phyloP scores from a whole-genome alignment of 1,140 invertebrate genomes.

The Zaprionus gabonicus region DNA sequence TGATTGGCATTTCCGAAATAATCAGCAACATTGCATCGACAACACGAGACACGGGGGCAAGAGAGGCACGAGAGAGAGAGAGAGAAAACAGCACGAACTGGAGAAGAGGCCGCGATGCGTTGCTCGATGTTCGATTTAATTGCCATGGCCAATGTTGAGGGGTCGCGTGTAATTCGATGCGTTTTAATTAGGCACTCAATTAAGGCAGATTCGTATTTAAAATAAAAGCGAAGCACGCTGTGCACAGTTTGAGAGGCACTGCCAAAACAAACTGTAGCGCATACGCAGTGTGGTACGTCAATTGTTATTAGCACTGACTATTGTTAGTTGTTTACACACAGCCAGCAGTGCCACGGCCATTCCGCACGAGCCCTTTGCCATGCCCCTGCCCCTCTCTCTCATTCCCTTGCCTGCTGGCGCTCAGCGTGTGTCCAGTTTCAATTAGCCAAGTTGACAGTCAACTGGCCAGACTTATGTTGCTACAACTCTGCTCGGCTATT shows the following conservation, averaged over 20 bases:
- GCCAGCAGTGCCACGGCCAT: conserved; percentile 9
- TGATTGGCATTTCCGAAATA: conserved; percentile 81
- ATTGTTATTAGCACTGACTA: conserved; percentile 19
- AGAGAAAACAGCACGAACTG: conserved; percentile 30
- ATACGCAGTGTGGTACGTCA: conserved; percentile 24
- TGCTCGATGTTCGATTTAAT: conserved; percentile 75
- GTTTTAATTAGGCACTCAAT: conserved; percentile 77
- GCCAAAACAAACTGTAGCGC: conserved; percentile 13
- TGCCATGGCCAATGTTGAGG: conserved; percentile 62
- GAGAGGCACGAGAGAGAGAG: background rate
- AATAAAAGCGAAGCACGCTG: background rate
- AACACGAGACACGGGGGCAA: conserved; percentile 3
- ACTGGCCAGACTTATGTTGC: conserved; percentile 33
- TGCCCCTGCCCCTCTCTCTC: background rate
- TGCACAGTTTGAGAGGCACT: conserved; percentile 26
- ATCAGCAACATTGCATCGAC: conserved; percentile 70
- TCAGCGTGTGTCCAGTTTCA: conserved; percentile 48
- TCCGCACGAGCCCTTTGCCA: background rate
- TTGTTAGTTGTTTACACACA: conserved; percentile 26
- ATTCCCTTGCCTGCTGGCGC: conserved; percentile 12
- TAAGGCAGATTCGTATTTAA: conserved; percentile 62
- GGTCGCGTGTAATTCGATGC: conserved; percentile 73
- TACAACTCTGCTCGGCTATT: conserved; percentile 14
- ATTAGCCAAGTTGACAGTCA: conserved; percentile 51
- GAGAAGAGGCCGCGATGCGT: conserved; percentile 43